These are phyloP conservation scores for Phyllotreta striolata DNA, from an alignment of 2,888 invertebrate genomes.

Conservation along the genomic window DNA sequence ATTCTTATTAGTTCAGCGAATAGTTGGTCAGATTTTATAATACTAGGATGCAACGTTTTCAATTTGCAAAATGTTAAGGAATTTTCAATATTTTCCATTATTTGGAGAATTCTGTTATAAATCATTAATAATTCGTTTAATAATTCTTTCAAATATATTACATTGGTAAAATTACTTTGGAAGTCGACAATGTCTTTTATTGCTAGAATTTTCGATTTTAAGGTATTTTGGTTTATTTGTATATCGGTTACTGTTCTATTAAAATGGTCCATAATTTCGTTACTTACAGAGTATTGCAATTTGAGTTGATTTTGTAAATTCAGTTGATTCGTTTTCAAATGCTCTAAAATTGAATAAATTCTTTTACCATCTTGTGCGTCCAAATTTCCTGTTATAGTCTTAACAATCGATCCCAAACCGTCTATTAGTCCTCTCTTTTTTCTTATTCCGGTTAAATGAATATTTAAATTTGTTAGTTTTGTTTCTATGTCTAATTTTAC, in stretches of 20 bases:
- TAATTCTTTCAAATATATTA: background rate
- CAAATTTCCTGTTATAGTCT: constrained; percentile 1
- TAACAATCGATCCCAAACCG: background rate
- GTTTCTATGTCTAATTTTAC: constrained; percentile 2
- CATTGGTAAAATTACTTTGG: background rate
- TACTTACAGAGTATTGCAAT: background rate
- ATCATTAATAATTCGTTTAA: background rate
- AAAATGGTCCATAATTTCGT: background rate
- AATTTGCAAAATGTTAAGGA: constrained; percentile 36
- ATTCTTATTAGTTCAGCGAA: constrained; percentile 28
- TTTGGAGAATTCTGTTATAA: background rate
- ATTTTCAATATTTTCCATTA: constrained; percentile 23
- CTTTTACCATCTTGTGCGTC: constrained; percentile 1
- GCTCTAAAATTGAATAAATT: background rate
- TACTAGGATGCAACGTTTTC: constrained; percentile 30
- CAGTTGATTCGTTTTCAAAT: background rate
- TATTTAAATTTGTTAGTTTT: constrained; percentile 2
- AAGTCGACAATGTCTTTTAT: background rate
- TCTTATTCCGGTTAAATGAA: background rate
- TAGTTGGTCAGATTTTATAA: constrained; percentile 30
- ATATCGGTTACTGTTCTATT: background rate
- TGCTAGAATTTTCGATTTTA: constrained; percentile 6
- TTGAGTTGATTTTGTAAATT: no score
- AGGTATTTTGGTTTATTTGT: background rate
- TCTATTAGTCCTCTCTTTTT: constrained; percentile 2